phyloP scores from a whole-genome alignment of 2,113 vertebrate species.

The Rutilus rutilus region DNA sequence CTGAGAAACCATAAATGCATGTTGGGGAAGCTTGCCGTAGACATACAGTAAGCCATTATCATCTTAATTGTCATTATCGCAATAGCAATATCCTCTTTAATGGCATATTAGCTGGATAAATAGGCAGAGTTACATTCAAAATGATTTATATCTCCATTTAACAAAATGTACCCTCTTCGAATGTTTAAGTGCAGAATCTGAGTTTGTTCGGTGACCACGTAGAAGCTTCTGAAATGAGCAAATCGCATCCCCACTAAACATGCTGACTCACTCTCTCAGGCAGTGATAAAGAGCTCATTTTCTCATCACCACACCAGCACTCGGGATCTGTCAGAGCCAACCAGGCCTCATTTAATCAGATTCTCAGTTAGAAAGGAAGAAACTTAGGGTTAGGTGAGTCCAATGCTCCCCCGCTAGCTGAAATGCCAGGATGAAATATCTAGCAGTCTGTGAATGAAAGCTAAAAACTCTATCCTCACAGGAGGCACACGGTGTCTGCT shows the following conservation, averaged over 20 bases:
- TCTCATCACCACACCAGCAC: slow-evolving; percentile 60
- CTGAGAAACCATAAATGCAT: slow-evolving; percentile 3
- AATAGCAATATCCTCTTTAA: slow-evolving; percentile 27
- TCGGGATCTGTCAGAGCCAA: slow-evolving; percentile 68
- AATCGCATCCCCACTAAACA: slow-evolving; percentile 15
- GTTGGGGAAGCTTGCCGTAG: neutral
- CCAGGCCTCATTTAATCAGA: slow-evolving; percentile 70
- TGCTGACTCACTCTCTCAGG: slow-evolving; percentile 54
- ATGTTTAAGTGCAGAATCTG: neutral
- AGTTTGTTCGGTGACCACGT: neutral
- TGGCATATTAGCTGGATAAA: slow-evolving; percentile 22
- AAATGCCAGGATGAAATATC: neutral
- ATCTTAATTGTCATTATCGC: slow-evolving; percentile 13
- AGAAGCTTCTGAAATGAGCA: slow-evolving; percentile 14
- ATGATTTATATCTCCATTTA: slow-evolving; percentile 15
- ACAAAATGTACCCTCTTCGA: neutral
- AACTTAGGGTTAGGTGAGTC: slow-evolving; percentile 36
- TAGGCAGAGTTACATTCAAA: neutral
- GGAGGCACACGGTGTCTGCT: slow-evolving; percentile 23
- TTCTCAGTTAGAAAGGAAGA: slow-evolving; percentile 62
- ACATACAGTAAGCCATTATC: neutral
- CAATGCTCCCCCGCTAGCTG: neutral
- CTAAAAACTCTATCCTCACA: slow-evolving; percentile 44
- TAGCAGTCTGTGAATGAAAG: neutral
- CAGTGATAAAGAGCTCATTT: slow-evolving; percentile 67